Evolutionary conservation across 2,113 vertebrate genomes (phyloP).

Genomic region (Pteropus alecto): DNA sequence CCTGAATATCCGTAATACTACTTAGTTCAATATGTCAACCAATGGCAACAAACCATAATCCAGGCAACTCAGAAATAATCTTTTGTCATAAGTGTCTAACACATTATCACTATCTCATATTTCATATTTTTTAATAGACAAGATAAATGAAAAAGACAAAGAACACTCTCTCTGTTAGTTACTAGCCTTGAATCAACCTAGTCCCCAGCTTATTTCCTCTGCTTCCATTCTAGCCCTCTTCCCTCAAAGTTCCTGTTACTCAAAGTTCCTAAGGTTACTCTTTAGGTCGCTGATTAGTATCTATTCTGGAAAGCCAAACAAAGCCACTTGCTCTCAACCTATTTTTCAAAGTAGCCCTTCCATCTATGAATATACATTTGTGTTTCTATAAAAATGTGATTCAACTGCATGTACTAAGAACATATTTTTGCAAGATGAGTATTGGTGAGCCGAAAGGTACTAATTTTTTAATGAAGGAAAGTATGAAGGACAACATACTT

Average conservation of each 20-base stretch:
- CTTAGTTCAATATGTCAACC: background rate
- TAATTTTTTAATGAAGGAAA: slow-evolving; percentile 23
- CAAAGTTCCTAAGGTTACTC: background rate
- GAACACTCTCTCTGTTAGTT: background rate
- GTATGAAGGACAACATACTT: background rate
- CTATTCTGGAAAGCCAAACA: background rate
- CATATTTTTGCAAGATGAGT: background rate
- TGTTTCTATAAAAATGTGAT: background rate
- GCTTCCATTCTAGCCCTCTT: background rate
- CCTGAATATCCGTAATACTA: background rate
- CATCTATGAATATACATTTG: background rate
- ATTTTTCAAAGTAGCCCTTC: background rate
- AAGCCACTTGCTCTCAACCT: background rate
- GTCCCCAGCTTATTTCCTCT: background rate
- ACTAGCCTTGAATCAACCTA: background rate
- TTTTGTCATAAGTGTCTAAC: background rate
- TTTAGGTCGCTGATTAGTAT: background rate
- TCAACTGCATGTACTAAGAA: background rate
- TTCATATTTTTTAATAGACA: background rate
- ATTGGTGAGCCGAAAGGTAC: background rate
- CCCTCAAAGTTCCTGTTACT: background rate
- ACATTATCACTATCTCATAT: background rate
- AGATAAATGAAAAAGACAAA: background rate
- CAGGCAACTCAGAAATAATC: background rate
- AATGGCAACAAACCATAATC: background rate